phyloP scores from a whole-genome alignment of 2,888 invertebrate species.

The Napeogenes sylphis region DNA sequence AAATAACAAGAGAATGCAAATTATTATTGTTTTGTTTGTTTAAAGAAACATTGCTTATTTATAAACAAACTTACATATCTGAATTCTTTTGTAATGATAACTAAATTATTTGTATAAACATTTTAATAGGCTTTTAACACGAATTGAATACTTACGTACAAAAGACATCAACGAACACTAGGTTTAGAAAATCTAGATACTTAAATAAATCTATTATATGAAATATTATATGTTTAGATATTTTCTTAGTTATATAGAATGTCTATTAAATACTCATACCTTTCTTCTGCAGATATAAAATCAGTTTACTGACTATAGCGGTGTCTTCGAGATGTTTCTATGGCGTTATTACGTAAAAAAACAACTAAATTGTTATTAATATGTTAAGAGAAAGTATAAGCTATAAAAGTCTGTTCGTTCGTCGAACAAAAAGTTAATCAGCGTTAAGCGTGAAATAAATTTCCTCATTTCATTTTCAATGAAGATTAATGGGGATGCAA shows the following conservation, averaged over 20 bases:
- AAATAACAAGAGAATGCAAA: constrained; percentile 9
- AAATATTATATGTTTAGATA: too few species aligned
- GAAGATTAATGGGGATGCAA: constrained; percentile 29
- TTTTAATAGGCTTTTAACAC: too few species aligned
- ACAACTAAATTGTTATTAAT: neutral
- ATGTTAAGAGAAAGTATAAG: constrained; percentile 1
- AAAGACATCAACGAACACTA: constrained; percentile 33
- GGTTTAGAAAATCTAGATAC: neutral
- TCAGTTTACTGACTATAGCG: too few species aligned
- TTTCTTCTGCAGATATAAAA: too few species aligned
- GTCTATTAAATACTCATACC: too few species aligned
- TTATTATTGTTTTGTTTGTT: constrained; percentile 10
- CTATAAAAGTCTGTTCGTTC: constrained; percentile 2
- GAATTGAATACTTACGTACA: constrained; percentile 15
- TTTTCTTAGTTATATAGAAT: too few species aligned
- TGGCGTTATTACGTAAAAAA: neutral
- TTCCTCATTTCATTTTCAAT: constrained; percentile 30
- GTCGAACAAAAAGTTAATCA: constrained; percentile 20
- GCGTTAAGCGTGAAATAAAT: constrained; percentile 20
- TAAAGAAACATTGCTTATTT: constrained; percentile 9
- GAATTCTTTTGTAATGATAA: neutral
- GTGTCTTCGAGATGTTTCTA: too few species aligned
- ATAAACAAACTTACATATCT: neutral
- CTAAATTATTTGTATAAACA: neutral
- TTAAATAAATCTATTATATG: too few species aligned